Percentiles rank a stretch among this genome's conserved stretches.
These are phyloP conservation scores for Pachyseris speciosa DNA, from an alignment of 64 coral and sea anemone species.

Conservation along the genomic window DNA sequence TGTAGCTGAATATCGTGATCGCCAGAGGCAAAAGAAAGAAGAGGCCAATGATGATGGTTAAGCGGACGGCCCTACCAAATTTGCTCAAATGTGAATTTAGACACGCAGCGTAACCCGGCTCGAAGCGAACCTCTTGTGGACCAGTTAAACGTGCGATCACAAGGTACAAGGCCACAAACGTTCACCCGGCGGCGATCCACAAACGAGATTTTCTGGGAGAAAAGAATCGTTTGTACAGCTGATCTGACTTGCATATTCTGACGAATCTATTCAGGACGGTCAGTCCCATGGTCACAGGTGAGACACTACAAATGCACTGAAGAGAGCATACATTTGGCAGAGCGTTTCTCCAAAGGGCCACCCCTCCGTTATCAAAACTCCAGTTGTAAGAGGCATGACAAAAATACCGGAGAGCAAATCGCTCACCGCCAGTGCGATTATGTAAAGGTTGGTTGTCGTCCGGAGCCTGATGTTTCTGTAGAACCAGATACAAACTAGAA, in stretches of 20 bases:
- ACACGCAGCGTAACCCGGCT: too few species aligned
- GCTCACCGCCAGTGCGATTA: too few species aligned
- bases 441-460: neutral
- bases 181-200: too few species aligned
- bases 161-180: too few species aligned
- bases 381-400: neutral
- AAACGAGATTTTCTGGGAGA: neutral
- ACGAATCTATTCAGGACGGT: neutral
- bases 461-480: neutral
- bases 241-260: neutral
- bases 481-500: neutral
- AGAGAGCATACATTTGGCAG: neutral
- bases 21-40: too few species aligned
- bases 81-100: too few species aligned
- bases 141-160: too few species aligned
- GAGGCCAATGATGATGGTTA: too few species aligned
- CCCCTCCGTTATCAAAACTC: neutral
- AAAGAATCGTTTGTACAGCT: neutral
- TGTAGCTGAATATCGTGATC: neutral
- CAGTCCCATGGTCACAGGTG: neutral
- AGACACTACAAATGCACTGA: neutral
- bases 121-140: too few species aligned
- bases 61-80: too few species aligned
- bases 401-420: neutral
- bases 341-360: neutral